phyloP scores from a whole-genome alignment of 2,797 vertebrate species.

The Sebastes itinus region DNA sequence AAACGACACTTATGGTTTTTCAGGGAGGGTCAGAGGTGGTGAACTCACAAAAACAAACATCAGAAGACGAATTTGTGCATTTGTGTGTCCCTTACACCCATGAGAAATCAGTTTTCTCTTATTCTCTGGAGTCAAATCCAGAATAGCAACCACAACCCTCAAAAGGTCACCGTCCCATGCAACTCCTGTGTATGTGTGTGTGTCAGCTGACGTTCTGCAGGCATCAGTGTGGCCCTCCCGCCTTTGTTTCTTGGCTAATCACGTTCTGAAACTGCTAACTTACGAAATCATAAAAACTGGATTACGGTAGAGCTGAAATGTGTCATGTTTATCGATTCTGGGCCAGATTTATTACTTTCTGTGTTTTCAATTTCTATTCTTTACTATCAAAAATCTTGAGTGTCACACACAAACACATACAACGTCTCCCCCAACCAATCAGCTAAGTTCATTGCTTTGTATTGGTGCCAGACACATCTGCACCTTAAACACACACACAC shows the following conservation, averaged over 20 bases:
- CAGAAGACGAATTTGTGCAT: not conserved
- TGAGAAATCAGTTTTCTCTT: not conserved
- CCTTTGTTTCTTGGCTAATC: not conserved
- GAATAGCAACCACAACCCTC: not conserved
- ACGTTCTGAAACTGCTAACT: not conserved
- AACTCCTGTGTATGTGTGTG: not conserved
- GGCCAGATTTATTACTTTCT: not conserved
- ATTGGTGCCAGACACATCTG: slow-evolving; percentile 51
- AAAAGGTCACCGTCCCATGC: not conserved
- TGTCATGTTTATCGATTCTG: not conserved
- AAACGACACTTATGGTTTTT: slow-evolving; percentile 18
- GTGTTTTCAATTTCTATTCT: not conserved
- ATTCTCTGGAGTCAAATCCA: not conserved
- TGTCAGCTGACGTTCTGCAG: slow-evolving; percentile 8
- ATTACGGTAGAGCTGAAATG: not conserved
- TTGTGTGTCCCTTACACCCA: not conserved
- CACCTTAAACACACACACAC: slow-evolving; percentile 16
- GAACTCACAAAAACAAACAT: slow-evolving; percentile 12
- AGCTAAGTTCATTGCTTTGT: slow-evolving; percentile 36
- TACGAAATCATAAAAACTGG: not conserved
- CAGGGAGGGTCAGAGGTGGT: slow-evolving; percentile 21
- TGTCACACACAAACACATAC: not conserved
- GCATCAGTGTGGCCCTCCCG: not conserved
- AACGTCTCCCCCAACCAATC: not conserved
- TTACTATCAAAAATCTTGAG: not conserved